These are phyloP conservation scores for Cremastobaeus sp. DNA, from an alignment of 2,888 invertebrate species.

Conservation along the genomic window DNA sequence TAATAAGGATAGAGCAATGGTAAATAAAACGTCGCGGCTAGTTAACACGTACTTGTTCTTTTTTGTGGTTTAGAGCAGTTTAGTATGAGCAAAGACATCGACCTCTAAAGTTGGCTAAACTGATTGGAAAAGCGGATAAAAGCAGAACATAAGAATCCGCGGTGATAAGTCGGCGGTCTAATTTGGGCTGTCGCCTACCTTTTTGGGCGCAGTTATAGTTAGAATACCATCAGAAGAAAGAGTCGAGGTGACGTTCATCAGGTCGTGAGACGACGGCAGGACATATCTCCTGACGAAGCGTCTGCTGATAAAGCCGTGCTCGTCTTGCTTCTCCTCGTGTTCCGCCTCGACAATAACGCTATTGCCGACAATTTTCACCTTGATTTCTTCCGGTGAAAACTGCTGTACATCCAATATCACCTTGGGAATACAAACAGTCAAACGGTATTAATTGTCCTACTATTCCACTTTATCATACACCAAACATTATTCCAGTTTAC, in stretches of 20 bases:
- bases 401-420: conserved; percentile 78
- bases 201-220: conserved; percentile 78
- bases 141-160: conserved; percentile 46
- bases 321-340: conserved; percentile 79
- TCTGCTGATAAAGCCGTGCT: conserved; percentile 79
- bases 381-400: conserved; percentile 79
- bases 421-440: conserved; percentile 62
- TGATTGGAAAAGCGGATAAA: conserved; percentile 47
- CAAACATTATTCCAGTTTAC: conserved; percentile 2
- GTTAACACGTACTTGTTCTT: conserved; percentile 60
- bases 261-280: conserved; percentile 78
- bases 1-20: too few relatives aligned
- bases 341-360: conserved; percentile 79
- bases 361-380: conserved; percentile 78
- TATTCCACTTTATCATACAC: conserved; percentile 17
- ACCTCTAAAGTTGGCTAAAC: conserved; percentile 66
- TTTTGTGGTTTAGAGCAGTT: conserved; percentile 70
- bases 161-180: conserved; percentile 39
- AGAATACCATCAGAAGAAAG: conserved; percentile 79
- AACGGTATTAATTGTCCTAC: conserved; percentile 49
- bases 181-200: conserved; percentile 65
- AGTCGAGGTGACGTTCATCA: conserved; percentile 77
- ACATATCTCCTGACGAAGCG: conserved; percentile 79
- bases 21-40: too few relatives aligned
- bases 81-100: conserved; percentile 69